Evolutionary conservation across 2,113 vertebrate genomes (phyloP).

Genomic region (Gopherus flavomarginatus): DNA sequence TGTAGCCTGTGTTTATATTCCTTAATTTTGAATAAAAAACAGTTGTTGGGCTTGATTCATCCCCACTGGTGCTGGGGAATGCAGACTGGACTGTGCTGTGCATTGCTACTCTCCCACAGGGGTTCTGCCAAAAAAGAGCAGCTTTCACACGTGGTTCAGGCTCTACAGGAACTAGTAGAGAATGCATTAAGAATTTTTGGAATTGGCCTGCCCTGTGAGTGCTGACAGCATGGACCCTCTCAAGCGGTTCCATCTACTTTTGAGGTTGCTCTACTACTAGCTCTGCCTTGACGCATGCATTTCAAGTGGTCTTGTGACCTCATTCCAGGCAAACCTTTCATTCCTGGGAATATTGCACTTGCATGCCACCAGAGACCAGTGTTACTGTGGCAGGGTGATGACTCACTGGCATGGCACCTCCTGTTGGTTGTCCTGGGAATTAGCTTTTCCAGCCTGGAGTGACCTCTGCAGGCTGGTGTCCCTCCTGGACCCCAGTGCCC

Average conservation of each 20-base stretch:
- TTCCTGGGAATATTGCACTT: background rate
- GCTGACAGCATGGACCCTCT: background rate
- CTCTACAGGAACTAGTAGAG: background rate
- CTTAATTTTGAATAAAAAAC: background rate
- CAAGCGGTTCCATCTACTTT: background rate
- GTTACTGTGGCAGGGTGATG: background rate
- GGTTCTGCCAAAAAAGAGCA: background rate
- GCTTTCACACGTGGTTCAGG: background rate
- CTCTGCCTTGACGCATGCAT: background rate
- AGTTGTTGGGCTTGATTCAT: background rate
- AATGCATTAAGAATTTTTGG: background rate
- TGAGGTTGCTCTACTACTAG: background rate
- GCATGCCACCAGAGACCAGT: background rate
- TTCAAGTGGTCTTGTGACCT: background rate
- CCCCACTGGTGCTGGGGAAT: background rate
- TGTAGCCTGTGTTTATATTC: constrained; percentile 30
- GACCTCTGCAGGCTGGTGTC: too few species aligned
- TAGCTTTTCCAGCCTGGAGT: too few species aligned
- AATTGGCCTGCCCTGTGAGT: background rate
- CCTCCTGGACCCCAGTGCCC: too few species aligned
- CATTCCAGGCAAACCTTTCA: background rate
- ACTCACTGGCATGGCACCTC: too few species aligned
- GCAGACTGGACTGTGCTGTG: background rate
- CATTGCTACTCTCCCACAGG: background rate
- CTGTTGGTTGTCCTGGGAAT: too few species aligned